These are phyloP conservation scores for Pecten maximus DNA, from an alignment of 2,888 invertebrate species.

Conservation along the genomic window DNA sequence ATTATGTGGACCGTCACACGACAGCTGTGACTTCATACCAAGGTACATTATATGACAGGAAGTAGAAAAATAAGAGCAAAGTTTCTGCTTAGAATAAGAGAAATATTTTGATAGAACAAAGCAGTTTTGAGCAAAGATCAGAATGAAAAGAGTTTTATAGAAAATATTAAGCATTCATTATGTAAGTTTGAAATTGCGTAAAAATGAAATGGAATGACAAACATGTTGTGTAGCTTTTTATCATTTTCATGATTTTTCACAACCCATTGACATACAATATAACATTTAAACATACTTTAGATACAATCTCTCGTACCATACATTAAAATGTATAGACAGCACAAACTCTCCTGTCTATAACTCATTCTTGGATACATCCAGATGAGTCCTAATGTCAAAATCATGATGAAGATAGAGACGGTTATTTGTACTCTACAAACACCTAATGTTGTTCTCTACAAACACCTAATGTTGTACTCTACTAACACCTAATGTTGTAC, in stretches of 20 bases:
- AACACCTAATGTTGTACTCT: too few species aligned
- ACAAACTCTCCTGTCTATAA: too few species aligned
- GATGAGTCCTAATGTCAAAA: too few species aligned
- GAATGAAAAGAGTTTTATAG: neutral
- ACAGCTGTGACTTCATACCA: too few species aligned
- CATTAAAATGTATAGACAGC: too few species aligned
- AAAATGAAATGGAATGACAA: neutral
- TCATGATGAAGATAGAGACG: too few species aligned
- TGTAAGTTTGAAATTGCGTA: neutral
- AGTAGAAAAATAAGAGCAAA: neutral
- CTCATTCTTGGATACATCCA: too few species aligned
- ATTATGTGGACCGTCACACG: too few species aligned
- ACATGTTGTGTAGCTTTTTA: neutral
- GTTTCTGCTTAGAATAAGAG: neutral
- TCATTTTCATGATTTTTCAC: neutral
- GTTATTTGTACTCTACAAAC: too few species aligned
- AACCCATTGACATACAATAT: neutral
- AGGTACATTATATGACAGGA: neutral
- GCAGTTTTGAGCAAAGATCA: conserved; percentile 14
- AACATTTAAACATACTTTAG: too few species aligned
- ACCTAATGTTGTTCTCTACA: too few species aligned
- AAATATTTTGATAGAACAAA: neutral
- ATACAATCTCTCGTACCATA: neutral
- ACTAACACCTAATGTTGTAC: too few species aligned
- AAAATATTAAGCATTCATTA: neutral